Evolutionary conservation across 2,888 invertebrate genomes (phyloP).

Genomic region (Morpho achilles): DNA sequence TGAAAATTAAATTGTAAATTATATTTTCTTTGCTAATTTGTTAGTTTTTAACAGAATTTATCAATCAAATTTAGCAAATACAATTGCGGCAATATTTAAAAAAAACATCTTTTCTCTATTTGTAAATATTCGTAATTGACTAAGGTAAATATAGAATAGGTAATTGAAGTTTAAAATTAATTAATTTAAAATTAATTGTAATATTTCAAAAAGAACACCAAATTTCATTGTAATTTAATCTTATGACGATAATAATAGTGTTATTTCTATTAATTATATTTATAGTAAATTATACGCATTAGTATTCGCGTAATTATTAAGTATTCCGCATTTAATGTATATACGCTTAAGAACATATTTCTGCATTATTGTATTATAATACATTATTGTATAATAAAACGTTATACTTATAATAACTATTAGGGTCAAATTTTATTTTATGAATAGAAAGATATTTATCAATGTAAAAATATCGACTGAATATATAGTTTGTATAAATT

Average conservation of each 20-base stretch:
- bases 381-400: slow-evolving; percentile 29
- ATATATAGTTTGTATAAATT: slow-evolving; percentile 50
- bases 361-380: slow-evolving; percentile 18
- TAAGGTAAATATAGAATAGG: not conserved
- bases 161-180: not conserved
- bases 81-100: too few species aligned
- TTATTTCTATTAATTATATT: slow-evolving; percentile 35
- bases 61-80: too few species aligned
- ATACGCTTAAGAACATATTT: slow-evolving; percentile 21
- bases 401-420: slow-evolving; percentile 30
- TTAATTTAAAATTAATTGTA: slow-evolving; percentile 22
- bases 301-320: slow-evolving; percentile 16
- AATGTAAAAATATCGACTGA: slow-evolving; percentile 64
- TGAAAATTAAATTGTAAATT: too few species aligned
- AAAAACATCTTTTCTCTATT: not conserved
- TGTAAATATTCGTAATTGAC: not conserved
- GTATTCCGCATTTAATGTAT: slow-evolving; percentile 11
- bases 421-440: slow-evolving; percentile 29
- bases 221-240: slow-evolving; percentile 46
- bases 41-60: too few species aligned
- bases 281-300: slow-evolving; percentile 42
- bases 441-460: slow-evolving; percentile 32
- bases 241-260: slow-evolving; percentile 53
- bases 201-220: slow-evolving; percentile 40
- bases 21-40: too few species aligned